Base-by-base conservation (phyloP, 1,140 invertebrate genomes). In the Lasaia peninsularis region DNA sequence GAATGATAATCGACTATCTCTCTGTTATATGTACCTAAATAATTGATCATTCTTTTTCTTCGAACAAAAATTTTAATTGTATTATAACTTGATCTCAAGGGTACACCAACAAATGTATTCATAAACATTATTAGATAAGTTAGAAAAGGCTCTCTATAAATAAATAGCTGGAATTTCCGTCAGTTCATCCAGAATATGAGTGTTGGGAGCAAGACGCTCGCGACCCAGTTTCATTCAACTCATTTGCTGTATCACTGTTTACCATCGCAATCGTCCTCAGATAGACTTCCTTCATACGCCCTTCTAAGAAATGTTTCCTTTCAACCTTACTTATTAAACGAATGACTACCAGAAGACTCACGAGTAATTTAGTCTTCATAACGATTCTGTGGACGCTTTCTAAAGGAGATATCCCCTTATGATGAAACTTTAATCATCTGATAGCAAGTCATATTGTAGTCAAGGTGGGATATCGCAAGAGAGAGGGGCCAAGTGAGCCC, bases 211-310 rank as follows among this genome's bases (percentile, higher is more conserved):
- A 20, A 44, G 9, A 44, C 37, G 18, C 20, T 48, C 74, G 72
- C 69, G 82, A 86, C 82, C 82, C 56, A 81, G 44, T 76, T 83
- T 72, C 80, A 77, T 85, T 82, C 80, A 83, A 62, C 60, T 65
- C 72, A 82, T 79, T 80, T 78, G 65, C 70, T 33, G 60, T 80
- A 86, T 86, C 80, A 72, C 69, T 83, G 77, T 86, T 81, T 83
- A 73, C 60, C 70, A 74, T 80, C 81, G 74, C 74, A 82, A 82
- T 85, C 75, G 69, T 63, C 63, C 63, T 49, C 59, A 68, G 68
- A 69, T 68, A 63, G 56, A 31, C 14, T 51, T 31, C 56, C 60
- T 62, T 57, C 37, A 62, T 35, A 56, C 54, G 55, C 52, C 52
- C 33, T 31, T 37, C 28, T 58, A 50, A 50, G 32, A 58, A 51